A percentile compares a stretch with the other conserved stretches of the same genome.
phyloP scores from a whole-genome alignment of 2,113 vertebrate genomes.

The Cinclus mexicanus region DNA sequence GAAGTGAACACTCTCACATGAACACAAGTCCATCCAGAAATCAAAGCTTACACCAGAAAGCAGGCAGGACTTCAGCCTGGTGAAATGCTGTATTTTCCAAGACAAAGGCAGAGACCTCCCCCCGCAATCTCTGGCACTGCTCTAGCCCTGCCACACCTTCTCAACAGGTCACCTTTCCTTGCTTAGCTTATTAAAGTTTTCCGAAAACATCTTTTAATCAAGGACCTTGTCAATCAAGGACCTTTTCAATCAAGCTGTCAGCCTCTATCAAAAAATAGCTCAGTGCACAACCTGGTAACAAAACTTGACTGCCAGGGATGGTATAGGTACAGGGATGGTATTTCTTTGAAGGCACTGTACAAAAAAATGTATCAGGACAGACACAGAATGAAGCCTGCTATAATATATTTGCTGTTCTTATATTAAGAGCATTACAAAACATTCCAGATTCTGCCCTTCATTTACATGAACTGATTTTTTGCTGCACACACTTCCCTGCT shows the following conservation, averaged over 20 bases:
- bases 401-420: not conserved
- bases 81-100: not conserved
- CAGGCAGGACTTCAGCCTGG: not conserved
- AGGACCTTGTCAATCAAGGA: not conserved
- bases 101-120: not conserved
- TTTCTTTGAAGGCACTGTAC: not conserved
- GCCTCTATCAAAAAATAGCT: not conserved
- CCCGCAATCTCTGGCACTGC: not conserved
- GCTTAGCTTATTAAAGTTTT: not conserved
- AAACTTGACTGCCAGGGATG: fast-evolving
- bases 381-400: not conserved
- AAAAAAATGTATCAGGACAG: not conserved
- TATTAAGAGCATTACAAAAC: not conserved
- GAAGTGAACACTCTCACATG: not conserved
- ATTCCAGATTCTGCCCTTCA: not conserved
- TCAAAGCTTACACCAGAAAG: not conserved
- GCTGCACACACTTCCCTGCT: not conserved
- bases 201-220: not conserved
- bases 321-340: not conserved
- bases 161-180: not conserved
- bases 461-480: not conserved
- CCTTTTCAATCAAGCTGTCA: not conserved
- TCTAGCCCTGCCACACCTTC: not conserved
- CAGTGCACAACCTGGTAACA: not conserved
- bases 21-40: not conserved